Base-by-base conservation (phyloP, 2,888 invertebrate species). In the Metalampra italica region DNA sequence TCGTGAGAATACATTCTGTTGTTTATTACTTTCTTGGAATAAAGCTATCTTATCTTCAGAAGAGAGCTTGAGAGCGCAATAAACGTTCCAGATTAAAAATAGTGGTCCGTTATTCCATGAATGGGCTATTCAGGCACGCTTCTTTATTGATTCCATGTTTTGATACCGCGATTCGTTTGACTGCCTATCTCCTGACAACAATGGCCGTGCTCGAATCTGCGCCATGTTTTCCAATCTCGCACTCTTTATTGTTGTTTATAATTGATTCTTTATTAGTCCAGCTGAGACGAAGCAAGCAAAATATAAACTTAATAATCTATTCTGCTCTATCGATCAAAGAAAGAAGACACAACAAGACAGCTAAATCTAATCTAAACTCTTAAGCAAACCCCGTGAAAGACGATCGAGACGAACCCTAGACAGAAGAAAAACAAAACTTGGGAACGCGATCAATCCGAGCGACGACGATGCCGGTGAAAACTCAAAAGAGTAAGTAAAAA, bases 381-480 rank as follows among this genome's bases (percentile, higher is more conserved):
- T 77, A 75, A 76, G 79, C 76, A 83, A 86, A 85, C 78, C 79
- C 69, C 71, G 69, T 70, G 67, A 71, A 74, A 76, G 72, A 68
- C 71, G 71, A 65, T 60, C 62, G 71, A 82, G 82, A 82, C 79
- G 70, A 72, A 71, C 69, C 66, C 79, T 80, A 85, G 82, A 86
- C 83, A 77, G 69, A 83, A 84, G 82, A 82, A 84, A 85, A 87
- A 86, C 77, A 84, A 86, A 85, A 84, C 73, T 71, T 51, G 57
- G 66, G 67, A 75, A 71, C 75, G 62, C 75, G 76, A 82, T 81
- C 78, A 80, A 78, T 75, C 75, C 72, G 68, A 66, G 68, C 60
- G 58, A 66, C 45, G 67, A 66, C 64, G 71, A 65, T 58, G 60
- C 65, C 58, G 67, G 65, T 68, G 73, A 75, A 84, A 83, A 85